Conservation (phyloP, 2,113 vertebrate species). For the Hippoglossus stenolepis region DNA sequence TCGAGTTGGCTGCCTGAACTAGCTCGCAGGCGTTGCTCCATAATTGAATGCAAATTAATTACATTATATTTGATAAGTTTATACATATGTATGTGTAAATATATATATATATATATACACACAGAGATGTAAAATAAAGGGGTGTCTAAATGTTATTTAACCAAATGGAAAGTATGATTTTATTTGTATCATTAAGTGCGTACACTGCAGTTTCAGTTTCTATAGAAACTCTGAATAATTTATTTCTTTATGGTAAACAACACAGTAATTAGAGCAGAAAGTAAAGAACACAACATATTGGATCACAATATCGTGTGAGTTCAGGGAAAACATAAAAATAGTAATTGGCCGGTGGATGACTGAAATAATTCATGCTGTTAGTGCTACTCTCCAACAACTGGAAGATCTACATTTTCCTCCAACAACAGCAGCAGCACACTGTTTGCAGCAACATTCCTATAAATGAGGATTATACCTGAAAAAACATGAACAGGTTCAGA, state of each 20-base stretch:
- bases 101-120: no score
- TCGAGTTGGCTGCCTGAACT: no score
- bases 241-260: conserved; percentile 15
- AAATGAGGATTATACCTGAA: neutral
- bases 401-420: neutral
- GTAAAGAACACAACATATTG: conserved; percentile 26
- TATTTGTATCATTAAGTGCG: neutral
- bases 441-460: no score
- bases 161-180: no score
- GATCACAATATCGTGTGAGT: conserved; percentile 2
- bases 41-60: no score
- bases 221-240: conserved; percentile 40
- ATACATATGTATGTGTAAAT: no score
- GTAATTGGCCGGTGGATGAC: neutral
- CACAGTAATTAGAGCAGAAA: conserved; percentile 41
- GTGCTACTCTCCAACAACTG: neutral
- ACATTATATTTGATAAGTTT: no score
- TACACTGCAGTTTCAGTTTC: neutral
- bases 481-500: neutral
- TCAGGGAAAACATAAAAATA: conserved; percentile 20
- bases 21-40: no score
- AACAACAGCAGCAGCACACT: neutral
- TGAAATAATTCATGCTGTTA: conserved; percentile 35
- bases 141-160: no score
- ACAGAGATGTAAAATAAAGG: no score